phyloP scores from a whole-genome alignment of 1,140 invertebrate species.

The Dreissena rostriformis region DNA sequence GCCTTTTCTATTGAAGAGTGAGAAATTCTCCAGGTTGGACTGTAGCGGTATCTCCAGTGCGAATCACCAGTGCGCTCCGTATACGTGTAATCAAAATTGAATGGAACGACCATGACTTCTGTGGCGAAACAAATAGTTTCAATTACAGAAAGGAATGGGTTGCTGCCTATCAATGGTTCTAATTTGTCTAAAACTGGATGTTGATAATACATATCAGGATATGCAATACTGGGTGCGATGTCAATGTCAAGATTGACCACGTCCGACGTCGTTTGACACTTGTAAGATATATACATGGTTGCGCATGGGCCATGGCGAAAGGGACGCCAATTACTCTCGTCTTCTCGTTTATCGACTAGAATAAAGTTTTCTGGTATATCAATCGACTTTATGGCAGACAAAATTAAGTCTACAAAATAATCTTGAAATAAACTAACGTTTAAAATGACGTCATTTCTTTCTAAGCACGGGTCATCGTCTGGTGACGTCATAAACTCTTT shows the following conservation, averaged over 20 bases:
- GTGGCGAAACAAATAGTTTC: background rate
- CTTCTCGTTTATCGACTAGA: background rate
- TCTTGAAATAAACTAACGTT: slow-evolving; percentile 24
- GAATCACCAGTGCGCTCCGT: background rate
- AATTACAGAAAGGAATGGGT: background rate
- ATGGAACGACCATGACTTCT: slow-evolving; percentile 31
- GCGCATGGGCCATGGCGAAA: slow-evolving; percentile 24
- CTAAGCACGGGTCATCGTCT: slow-evolving; percentile 23
- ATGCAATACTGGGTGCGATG: slow-evolving; percentile 44
- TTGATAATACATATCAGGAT: slow-evolving; percentile 12
- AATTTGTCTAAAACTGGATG: slow-evolving; percentile 18
- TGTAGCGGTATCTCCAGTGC: slow-evolving; percentile 21
- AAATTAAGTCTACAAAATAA: slow-evolving; percentile 22
- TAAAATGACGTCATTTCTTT: background rate
- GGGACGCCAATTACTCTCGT: background rate
- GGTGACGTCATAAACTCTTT: slow-evolving; percentile 30
- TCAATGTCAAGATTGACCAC: slow-evolving; percentile 31
- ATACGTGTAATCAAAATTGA: slow-evolving; percentile 30
- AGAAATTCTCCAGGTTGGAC: slow-evolving; percentile 31
- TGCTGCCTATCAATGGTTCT: background rate
- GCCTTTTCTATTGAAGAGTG: slow-evolving; percentile 38
- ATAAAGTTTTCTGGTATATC: slow-evolving; percentile 42
- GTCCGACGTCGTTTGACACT: slow-evolving; percentile 19
- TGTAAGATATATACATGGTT: slow-evolving; percentile 15
- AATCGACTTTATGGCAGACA: slow-evolving; percentile 5